phyloP scores from a whole-genome alignment of 2,888 invertebrate genomes.

The Himalopsyche kuldschensis region DNA sequence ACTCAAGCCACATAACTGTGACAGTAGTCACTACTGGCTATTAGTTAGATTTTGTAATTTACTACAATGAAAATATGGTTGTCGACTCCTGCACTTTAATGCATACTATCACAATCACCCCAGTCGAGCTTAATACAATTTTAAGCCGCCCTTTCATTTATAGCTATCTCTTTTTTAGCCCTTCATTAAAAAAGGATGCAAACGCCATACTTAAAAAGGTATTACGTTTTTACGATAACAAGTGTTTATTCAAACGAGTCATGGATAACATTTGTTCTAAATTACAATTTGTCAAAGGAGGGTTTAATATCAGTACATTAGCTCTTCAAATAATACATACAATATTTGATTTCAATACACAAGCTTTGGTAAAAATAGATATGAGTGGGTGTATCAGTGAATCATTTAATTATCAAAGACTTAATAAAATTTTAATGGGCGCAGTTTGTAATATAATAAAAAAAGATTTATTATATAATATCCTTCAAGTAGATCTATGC shows the following conservation, averaged over 20 bases:
- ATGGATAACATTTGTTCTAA: constrained; percentile 27
- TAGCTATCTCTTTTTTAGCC: background rate
- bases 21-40: too few species aligned
- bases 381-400: too few species aligned
- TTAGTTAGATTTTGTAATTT: too few species aligned
- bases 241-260: background rate
- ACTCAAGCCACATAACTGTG: too few species aligned
- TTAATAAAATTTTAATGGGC: too few species aligned
- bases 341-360: constrained; percentile 16
- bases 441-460: too few species aligned
- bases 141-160: background rate
- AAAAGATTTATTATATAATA: too few species aligned
- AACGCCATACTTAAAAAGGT: background rate
- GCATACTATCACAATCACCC: background rate
- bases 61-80: background rate
- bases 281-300: constrained; percentile 39
- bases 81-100: background rate
- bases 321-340: background rate
- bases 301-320: constrained; percentile 16
- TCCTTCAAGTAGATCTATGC: too few species aligned
- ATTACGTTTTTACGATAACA: background rate
- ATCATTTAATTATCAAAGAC: too few species aligned
- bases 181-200: background rate
- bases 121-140: background rate
- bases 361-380: too few species aligned